Conservation (phyloP, 2,113 vertebrate species). For the Sterrhoptilus dennistouni region DNA sequence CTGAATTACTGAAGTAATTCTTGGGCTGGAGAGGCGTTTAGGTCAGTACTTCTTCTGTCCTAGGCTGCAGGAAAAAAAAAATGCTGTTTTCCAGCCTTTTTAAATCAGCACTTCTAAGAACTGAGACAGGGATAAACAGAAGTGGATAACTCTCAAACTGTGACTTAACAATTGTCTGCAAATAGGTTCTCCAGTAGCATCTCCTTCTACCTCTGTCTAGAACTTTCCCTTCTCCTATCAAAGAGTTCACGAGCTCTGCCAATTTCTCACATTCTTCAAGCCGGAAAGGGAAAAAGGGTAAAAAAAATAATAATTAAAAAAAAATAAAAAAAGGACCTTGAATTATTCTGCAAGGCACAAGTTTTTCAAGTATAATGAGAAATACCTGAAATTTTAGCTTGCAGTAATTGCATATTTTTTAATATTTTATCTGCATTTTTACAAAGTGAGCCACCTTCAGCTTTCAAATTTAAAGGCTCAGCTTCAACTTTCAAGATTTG, state of each 20-base stretch:
- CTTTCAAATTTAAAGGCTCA: not conserved
- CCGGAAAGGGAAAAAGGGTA: not conserved
- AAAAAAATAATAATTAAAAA: too few species aligned
- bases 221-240: not conserved
- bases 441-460: not conserved
- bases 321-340: fast-evolving
- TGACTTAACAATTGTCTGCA: not conserved
- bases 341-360: not conserved
- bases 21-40: not conserved
- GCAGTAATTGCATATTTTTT: not conserved
- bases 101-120: not conserved
- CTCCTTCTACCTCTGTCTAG: not conserved
- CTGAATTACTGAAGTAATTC: not conserved
- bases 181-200: not conserved
- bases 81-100: not conserved
- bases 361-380: not conserved
- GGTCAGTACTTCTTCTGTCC: not conserved
- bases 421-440: not conserved
- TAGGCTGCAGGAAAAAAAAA: not conserved
- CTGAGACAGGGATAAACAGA: not conserved
- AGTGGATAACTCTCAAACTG: not conserved
- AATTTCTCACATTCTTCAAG: not conserved
- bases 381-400: not conserved
- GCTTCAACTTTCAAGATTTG: not conserved
- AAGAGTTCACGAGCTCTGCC: not conserved